Evolutionary conservation across 2,113 vertebrate species (phyloP).

Genomic region (Hiodon alosoides): DNA sequence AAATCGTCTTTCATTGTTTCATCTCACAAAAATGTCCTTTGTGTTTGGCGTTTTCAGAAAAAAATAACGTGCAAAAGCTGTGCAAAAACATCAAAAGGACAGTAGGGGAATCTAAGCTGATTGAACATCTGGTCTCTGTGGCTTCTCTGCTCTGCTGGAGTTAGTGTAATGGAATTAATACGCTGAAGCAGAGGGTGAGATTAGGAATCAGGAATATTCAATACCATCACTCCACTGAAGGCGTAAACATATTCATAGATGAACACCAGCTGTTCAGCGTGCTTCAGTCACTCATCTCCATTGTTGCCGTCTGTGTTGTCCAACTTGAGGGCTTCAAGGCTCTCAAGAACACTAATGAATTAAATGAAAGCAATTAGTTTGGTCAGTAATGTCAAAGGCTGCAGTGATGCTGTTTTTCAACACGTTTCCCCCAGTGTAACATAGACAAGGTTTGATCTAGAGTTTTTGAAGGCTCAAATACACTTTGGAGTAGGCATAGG

Average conservation of each 20-base stretch:
- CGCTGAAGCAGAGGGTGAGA: constrained; percentile 2
- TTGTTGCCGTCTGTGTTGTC: not conserved
- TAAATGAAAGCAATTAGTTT: not conserved
- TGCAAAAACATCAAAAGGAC: constrained; percentile 14
- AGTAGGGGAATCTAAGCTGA: constrained; percentile 11
- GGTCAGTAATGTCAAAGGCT: not conserved
- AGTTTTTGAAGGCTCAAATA: too few species aligned
- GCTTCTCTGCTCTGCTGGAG: constrained; percentile 3
- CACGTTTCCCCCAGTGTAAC: not conserved
- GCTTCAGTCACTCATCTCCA: not conserved
- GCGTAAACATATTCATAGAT: not conserved
- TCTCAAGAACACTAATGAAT: not conserved
- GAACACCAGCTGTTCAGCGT: not conserved
- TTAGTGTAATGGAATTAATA: constrained; percentile 4
- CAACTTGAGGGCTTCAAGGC: not conserved
- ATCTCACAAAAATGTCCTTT: not conserved
- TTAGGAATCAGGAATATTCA: not conserved
- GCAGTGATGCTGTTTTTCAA: not conserved
- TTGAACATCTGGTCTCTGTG: constrained; percentile 7
- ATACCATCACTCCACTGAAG: not conserved
- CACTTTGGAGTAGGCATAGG: too few species aligned
- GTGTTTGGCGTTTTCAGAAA: not conserved
- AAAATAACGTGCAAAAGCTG: not conserved
- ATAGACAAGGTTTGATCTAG: too few species aligned
- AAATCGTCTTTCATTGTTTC: not conserved